Evolutionary conservation across 2,888 invertebrate genomes (phyloP), one percentile per base, ranked within the genome.

Genomic region (Drosophila colorata): DNA sequence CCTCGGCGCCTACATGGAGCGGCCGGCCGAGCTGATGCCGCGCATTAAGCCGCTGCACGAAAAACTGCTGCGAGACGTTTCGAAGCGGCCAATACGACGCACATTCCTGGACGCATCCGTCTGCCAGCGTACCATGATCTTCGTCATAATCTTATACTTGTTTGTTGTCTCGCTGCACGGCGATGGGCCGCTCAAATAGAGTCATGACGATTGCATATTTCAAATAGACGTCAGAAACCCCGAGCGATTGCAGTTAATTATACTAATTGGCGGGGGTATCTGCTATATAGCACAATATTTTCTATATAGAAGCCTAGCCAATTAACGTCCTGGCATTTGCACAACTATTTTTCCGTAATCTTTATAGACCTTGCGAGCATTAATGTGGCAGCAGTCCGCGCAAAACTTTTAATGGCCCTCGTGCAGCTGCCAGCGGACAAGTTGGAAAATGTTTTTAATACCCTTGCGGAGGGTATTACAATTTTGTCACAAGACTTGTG

Each of bases 321-420:
- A 85, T 87, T 86, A 86, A 77, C 74, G 73, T 63, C 67, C 56
- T 66, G 80, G 83, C 80, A 82, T 73, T 85, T 73, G 85, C 78
- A 53, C 66, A 88, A 86, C 87, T 87, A 88, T 86, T 87, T 69
- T 69, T 65, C 73, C 66, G 76, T 75, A 80, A 87, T 84, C 87
- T 84, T 78, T 78, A 80, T 74, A 72, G 82, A 69, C 80, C 71
- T 66, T 64, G 68, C 47, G 56, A 73, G 59, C 74, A 77, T 70
- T 75, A 74, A 76, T 81, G 69, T 65, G 63, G 69, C 65, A 60
- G 60, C 44, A 59, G 71, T 69, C 66, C 58, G 74, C 69, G 72
- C 55, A 68, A 74, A 80, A 81, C 53, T 85, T 86, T 86, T 80
- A 86, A 86, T 86, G 82, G 82, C 78, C 67, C 75, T 67, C 44